Evolutionary conservation across 2,888 invertebrate genomes (phyloP).

Genomic region (Leptarthrus brevirostris): DNA sequence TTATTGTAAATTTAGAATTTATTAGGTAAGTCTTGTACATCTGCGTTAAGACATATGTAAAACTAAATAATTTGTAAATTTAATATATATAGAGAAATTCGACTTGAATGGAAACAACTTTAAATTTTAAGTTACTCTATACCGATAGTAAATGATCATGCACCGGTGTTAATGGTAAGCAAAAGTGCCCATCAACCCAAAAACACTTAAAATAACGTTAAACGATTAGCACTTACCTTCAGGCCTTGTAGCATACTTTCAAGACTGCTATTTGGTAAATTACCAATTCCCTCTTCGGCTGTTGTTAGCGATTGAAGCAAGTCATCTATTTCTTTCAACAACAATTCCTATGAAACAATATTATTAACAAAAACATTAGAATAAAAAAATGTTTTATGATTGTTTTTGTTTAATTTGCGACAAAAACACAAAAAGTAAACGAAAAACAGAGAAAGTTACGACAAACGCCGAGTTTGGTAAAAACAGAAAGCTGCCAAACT

Average conservation of each 20-base stretch:
- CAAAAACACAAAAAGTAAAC: not conserved
- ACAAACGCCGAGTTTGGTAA: too few relatives aligned
- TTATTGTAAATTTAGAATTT: not conserved
- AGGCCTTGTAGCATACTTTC: constrained; percentile 78
- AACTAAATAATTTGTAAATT: too few relatives aligned
- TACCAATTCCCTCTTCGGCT: constrained; percentile 75
- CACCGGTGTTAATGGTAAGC: constrained; percentile 54
- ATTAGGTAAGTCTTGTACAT: too few relatives aligned
- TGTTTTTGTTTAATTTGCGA: not conserved
- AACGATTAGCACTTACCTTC: constrained; percentile 71
- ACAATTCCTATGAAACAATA: constrained; percentile 68
- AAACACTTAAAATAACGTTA: not conserved
- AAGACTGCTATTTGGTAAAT: constrained; percentile 78
- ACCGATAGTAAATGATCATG: not conserved
- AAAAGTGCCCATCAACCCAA: constrained; percentile 49
- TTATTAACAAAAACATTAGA: constrained; percentile 40
- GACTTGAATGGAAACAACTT: too few relatives aligned
- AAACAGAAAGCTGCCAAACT: too few relatives aligned
- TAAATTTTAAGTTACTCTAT: too few relatives aligned
- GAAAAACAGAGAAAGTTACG: not conserved
- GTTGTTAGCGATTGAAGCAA: constrained; percentile 76
- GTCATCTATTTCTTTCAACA: constrained; percentile 76
- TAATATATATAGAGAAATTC: too few relatives aligned
- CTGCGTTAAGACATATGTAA: too few relatives aligned
- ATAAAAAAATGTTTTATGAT: not conserved